These are phyloP conservation scores for Galleria mellonella DNA, from an alignment of 1,140 invertebrate species.

Conservation along the genomic window DNA sequence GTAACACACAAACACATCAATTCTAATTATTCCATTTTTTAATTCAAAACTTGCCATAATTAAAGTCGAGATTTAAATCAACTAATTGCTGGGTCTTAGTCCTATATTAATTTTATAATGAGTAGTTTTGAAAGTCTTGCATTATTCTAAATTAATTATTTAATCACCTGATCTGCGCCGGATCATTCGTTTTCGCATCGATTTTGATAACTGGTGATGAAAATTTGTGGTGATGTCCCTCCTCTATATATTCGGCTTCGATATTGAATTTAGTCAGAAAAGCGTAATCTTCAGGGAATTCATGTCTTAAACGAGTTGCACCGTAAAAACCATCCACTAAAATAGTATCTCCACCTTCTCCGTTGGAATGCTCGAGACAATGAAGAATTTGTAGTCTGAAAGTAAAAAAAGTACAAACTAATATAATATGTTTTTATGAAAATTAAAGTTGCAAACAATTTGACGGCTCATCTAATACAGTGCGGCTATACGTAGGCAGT, in stretches of 20 bases:
- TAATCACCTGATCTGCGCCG: slow-evolving; percentile 73
- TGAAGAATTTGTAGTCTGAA: slow-evolving; percentile 81
- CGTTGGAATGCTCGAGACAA: slow-evolving; percentile 76
- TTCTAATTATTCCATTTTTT: too few relatives aligned
- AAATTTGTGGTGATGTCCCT: slow-evolving; percentile 71
- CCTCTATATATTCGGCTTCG: slow-evolving; percentile 79
- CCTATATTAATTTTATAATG: too few relatives aligned
- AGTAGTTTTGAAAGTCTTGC: too few relatives aligned
- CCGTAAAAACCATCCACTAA: slow-evolving; percentile 82
- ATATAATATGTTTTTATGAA: too few relatives aligned
- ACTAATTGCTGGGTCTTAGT: too few relatives aligned
- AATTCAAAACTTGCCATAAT: too few relatives aligned
- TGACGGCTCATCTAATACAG: too few relatives aligned
- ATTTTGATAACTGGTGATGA: slow-evolving; percentile 73
- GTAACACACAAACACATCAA: too few relatives aligned
- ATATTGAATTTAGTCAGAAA: slow-evolving; percentile 74
- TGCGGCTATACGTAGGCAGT: too few relatives aligned
- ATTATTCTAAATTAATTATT: too few relatives aligned
- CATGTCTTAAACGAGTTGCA: slow-evolving; percentile 73
- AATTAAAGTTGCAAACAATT: too few relatives aligned
- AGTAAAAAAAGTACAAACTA: slow-evolving; percentile 16
- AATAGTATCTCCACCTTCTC: slow-evolving; percentile 79
- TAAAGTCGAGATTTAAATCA: too few relatives aligned
- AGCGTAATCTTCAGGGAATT: slow-evolving; percentile 74
- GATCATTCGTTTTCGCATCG: slow-evolving; percentile 63